phyloP scores from a whole-genome alignment of 1,140 invertebrate genomes.

The Drosophila pachea region DNA sequence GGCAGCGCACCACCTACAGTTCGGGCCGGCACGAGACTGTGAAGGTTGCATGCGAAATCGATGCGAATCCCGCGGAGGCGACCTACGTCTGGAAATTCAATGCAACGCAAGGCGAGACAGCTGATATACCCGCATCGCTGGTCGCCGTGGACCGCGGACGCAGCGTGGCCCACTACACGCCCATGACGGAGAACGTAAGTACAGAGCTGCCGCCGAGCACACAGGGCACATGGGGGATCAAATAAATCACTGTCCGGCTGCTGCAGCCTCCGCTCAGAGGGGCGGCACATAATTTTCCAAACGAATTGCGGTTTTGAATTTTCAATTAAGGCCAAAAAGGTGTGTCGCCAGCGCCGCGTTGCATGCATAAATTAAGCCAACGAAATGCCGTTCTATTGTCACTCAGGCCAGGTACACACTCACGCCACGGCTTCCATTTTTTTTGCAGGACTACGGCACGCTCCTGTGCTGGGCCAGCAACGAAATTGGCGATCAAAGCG shows the following conservation, averaged over 20 bases:
- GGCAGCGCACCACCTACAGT: conserved; percentile 85
- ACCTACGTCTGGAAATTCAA: conserved; percentile 89
- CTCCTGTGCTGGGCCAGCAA: conserved; percentile 89
- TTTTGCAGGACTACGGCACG: conserved; percentile 86
- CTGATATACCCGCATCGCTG: conserved; percentile 83
- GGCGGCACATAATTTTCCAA: conserved; percentile 74
- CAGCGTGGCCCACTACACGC: conserved; percentile 84
- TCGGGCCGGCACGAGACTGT: conserved; percentile 88
- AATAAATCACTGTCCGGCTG: conserved; percentile 56
- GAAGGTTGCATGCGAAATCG: conserved; percentile 88
- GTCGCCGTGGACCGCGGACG: conserved; percentile 82
- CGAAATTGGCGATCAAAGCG: conserved; percentile 85
- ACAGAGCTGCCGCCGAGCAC: not conserved
- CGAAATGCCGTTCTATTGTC: conserved; percentile 65
- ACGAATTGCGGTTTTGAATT: conserved; percentile 77
- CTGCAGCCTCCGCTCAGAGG: not conserved
- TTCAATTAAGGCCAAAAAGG: conserved; percentile 71
- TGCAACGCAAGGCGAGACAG: conserved; percentile 84
- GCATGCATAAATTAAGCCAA: conserved; percentile 75
- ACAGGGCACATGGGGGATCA: conserved; percentile 42
- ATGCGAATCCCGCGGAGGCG: conserved; percentile 89
- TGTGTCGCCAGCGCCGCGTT: conserved; percentile 61
- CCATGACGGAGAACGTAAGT: conserved; percentile 83
- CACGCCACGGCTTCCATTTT: conserved; percentile 13
- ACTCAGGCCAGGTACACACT: conserved; percentile 35